A percentile compares a stretch with the other conserved stretches of the same genome.
Evolutionary conservation across 2,113 vertebrate species (phyloP).

Genomic region (Phalacrocorax pelagicus): DNA sequence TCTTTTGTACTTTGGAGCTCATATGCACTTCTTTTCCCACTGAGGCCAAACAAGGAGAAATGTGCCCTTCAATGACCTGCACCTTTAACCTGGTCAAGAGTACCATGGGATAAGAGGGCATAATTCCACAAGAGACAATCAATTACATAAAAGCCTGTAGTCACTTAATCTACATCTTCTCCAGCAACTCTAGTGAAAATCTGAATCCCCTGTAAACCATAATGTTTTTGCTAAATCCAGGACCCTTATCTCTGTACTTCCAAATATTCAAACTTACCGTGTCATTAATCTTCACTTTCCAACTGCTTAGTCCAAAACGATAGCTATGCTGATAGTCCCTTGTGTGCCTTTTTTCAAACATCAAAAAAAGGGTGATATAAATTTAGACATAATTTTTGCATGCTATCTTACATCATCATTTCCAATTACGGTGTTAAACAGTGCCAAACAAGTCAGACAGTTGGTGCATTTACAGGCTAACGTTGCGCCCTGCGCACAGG

Average conservation of each 20-base stretch:
- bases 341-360: background rate
- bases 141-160: background rate
- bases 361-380: background rate
- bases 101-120: background rate
- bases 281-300: background rate
- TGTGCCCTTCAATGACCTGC: background rate
- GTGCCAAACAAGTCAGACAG: background rate
- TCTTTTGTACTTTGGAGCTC: background rate
- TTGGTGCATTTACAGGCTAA: background rate
- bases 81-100: background rate
- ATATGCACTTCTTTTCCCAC: background rate
- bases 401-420: background rate
- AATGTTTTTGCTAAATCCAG: background rate
- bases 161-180: background rate
- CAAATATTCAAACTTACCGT: background rate
- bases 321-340: background rate
- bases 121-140: background rate
- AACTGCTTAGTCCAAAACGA: background rate
- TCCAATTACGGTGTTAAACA: background rate
- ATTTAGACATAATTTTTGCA: background rate
- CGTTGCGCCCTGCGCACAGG: accelerated
- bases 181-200: background rate
- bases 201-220: background rate
- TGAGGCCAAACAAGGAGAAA: background rate
- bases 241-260: background rate